A percentile compares a stretch with the other conserved stretches of the same genome.
These are phyloP conservation scores for Nephrotoma appendiculata DNA, from an alignment of 2,888 invertebrate genomes.

Conservation along the genomic window DNA sequence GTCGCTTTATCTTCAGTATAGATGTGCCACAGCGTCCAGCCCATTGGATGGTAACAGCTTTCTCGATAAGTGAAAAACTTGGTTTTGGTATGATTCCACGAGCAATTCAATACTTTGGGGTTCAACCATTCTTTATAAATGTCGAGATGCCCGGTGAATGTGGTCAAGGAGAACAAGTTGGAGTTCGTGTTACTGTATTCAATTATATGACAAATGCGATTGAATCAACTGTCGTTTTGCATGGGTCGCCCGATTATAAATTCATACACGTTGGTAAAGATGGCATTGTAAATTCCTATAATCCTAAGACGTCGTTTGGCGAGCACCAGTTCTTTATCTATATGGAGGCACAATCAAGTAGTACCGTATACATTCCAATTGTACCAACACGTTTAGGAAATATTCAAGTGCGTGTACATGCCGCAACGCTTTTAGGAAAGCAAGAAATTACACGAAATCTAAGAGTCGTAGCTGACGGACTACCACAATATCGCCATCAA, in stretches of 20 bases:
- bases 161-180: conserved; percentile 86
- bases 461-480: conserved; percentile 73
- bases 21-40: conserved; percentile 74
- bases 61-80: conserved; percentile 72
- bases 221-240: conserved; percentile 76
- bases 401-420: conserved; percentile 59
- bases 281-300: conserved; percentile 75
- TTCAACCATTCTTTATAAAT: conserved; percentile 87
- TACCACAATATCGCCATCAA: conserved; percentile 85
- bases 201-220: conserved; percentile 80
- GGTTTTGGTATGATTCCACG: conserved; percentile 78
- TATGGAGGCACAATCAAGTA: conserved; percentile 61
- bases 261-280: conserved; percentile 84
- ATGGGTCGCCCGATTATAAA: conserved; percentile 72
- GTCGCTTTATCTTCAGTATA: conserved; percentile 71
- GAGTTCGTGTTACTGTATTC: conserved; percentile 82
- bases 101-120: conserved; percentile 75
- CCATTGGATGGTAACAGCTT: conserved; percentile 87
- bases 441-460: conserved; percentile 50
- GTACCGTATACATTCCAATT: conserved; percentile 78
- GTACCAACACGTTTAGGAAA: conserved; percentile 70
- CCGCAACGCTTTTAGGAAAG: conserved; percentile 56
- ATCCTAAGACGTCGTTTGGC: conserved; percentile 78
- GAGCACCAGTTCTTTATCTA: conserved; percentile 93
- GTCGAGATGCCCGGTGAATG: conserved; percentile 78